Evolutionary conservation across 2,113 vertebrate species (phyloP), one percentile per base, ranked within the genome.

Genomic region (Scomber japonicus): DNA sequence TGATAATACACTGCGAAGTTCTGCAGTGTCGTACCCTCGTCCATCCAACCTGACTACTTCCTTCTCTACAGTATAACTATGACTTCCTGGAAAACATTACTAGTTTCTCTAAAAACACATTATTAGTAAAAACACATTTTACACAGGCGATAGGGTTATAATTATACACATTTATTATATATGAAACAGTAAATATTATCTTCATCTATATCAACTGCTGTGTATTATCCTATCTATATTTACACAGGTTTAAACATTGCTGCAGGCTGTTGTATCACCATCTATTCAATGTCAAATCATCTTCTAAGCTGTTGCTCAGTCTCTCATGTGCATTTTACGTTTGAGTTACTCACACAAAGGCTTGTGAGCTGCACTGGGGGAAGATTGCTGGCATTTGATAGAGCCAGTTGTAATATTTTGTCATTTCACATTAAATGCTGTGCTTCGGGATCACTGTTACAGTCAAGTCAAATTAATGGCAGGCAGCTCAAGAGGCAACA

Each of bases 391-490:
- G 45, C 76, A 67, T 88, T 80, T 71, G 13, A 81, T 57, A 69
- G 70, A 46, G 49, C 44, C 11, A 70, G 35, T 78, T 54, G 78
- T 84, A 82, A 82, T 79, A 82, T 84, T 82, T 82, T 87, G 88
- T 87, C 88, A 82, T 87, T 81, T 82, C 71, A 65, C 61, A 80
- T 89, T 87, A 81, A 85, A 83, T 57, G 74, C 72, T 85, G 62
- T 63, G 46, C 76, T 71, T 14, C 3, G 12, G 62, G 65, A 80
- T 83, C 67, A 70, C 21, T 57, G 73, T 65, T 16, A 46, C 77
- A 76, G 88, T 83, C 85, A 66, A 62, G 77, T 83, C 80, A 78
- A 71, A 86, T 87, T 84, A 90, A 82, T 72, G 64, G 62, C 76
- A 85, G 51, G 48, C 78, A 50, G 65, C 49, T 89, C 75, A 64